Evolutionary conservation across 2,797 vertebrate genomes (phyloP).

Genomic region (Chaunax sp.): DNA sequence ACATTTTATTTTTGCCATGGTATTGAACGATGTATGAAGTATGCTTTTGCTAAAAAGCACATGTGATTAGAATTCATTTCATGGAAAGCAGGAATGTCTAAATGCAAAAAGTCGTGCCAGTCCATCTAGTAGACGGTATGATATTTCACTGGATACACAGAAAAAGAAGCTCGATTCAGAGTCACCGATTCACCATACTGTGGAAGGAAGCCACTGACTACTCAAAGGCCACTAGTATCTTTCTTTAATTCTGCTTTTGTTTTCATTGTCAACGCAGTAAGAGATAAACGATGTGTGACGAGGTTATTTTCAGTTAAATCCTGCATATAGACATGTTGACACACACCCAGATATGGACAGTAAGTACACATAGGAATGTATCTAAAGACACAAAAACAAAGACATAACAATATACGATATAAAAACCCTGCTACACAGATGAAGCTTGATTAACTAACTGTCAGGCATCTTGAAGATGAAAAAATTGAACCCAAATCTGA

Average conservation of each 20-base stretch:
- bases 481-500: conserved; percentile 1
- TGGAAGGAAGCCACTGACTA: too few species aligned
- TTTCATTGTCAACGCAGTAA: neutral
- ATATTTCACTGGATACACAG: too few species aligned
- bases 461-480: neutral
- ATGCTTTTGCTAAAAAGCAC: too few species aligned
- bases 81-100: too few species aligned
- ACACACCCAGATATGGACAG: neutral
- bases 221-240: neutral
- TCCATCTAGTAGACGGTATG: too few species aligned
- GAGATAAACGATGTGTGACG: neutral
- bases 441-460: neutral
- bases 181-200: too few species aligned
- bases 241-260: neutral
- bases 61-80: too few species aligned
- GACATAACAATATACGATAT: neutral
- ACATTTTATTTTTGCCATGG: too few species aligned
- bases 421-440: too few species aligned
- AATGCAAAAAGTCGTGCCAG: too few species aligned
- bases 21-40: too few species aligned
- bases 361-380: neutral
- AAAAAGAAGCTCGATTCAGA: too few species aligned
- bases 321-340: neutral
- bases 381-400: neutral
- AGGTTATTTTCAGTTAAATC: neutral